phyloP scores from a whole-genome alignment of 92 coral and sea anemone species.

The Phenganax stokvisi region DNA sequence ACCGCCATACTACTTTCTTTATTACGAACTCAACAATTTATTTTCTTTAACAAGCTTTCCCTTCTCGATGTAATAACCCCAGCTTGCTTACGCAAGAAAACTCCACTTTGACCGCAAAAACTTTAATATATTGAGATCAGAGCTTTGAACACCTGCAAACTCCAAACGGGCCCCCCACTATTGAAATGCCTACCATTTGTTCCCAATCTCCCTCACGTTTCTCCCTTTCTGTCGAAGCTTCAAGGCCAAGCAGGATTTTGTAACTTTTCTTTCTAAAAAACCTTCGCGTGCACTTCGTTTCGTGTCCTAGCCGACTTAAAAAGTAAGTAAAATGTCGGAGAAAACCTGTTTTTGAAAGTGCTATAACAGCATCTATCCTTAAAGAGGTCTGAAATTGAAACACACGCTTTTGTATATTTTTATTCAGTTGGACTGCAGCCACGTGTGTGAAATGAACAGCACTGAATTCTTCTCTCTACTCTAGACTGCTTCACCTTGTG shows the following conservation, averaged over 20 bases:
- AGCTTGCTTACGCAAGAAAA: too few relatives aligned
- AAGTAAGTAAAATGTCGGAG: constrained; percentile 65
- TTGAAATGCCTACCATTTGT: too few relatives aligned
- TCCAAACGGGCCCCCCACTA: neutral
- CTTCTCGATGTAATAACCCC: too few relatives aligned
- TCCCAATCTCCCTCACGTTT: constrained; percentile 34
- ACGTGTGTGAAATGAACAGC: neutral
- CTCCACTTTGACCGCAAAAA: too few relatives aligned
- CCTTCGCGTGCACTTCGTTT: constrained; percentile 95
- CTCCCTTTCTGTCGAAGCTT: constrained; percentile 56
- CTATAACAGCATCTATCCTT: too few relatives aligned
- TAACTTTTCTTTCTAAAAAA: constrained; percentile 16
- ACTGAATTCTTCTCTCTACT: too few relatives aligned
- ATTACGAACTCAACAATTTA: too few relatives aligned
- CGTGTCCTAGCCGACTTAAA: constrained; percentile 99
- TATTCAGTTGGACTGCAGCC: neutral
- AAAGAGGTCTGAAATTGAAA: too few relatives aligned
- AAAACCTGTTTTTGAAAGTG: neutral
- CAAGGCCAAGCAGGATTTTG: constrained; percentile 50
- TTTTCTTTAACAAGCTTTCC: too few relatives aligned
- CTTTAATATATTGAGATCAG: neutral
- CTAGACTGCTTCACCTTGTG: too few relatives aligned
- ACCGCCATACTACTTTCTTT: too few relatives aligned
- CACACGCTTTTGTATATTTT: too few relatives aligned
- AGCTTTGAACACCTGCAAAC: neutral